Evolutionary conservation across 2,113 vertebrate genomes (phyloP), one percentile per base, ranked within the genome.

Genomic region (Pomatostomus ruficeps): DNA sequence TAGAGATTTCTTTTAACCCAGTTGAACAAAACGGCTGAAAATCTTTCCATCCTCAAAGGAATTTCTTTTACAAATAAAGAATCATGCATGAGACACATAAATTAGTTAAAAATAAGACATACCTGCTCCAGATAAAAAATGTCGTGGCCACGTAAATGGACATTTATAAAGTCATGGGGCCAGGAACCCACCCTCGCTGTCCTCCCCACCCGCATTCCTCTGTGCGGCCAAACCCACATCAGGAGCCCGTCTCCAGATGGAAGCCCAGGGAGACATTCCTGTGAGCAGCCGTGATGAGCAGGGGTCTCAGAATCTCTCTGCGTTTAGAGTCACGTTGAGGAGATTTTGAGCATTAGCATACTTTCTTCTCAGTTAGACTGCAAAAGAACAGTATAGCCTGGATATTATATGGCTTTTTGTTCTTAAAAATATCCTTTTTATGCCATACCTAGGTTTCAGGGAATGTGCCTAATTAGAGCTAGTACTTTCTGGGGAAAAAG

Each of bases 141-240:
- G 6, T 22, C 4, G 16, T 4, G 14, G 17, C 10, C 33, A 40
- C 33, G 28, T 10, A 58, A 51, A 63, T 2, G 17, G 17, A 54
- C 77, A 48, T 5, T 36, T 11, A 10, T 1, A 23, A 66, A 28
- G 3, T 5, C 2, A 4, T 5, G 14, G 25, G 6, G 20, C 7
- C 18, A 70, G n/a, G 19, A 49, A 28, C 8, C 28, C n/a, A 13
- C 6, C 17, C 14, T 15, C 23, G 9, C 11, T 59, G 45, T 29
- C 33, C 70, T 84, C 52, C 13, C 31, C 43, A 21, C 3, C 19
- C 13, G 28, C 1, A 0, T 7, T 31, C n/a, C 54, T 75, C 57
- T 4, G 3, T 12, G 33, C 33, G 45, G 49, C 65, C 36, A 25
- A 62, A 57, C 4, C 36, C 28, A 9, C 26, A 9, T 0, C 17